Conservation (phyloP, 2,113 vertebrate species). For the Phalacrocorax pelagicus region DNA sequence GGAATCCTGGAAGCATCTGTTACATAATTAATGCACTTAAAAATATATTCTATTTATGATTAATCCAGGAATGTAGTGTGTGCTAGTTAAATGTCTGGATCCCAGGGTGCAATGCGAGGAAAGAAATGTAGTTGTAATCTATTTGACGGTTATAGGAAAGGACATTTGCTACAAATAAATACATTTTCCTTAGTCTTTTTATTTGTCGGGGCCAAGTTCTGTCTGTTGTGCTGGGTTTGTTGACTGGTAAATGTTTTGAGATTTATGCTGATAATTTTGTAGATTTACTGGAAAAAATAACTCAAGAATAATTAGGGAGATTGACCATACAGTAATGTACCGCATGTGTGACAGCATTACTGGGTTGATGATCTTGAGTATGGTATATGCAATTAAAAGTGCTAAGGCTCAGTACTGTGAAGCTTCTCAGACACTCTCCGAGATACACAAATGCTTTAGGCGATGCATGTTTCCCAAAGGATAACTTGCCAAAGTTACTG, state of each 20-base stretch:
- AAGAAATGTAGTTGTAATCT: conserved; percentile 23
- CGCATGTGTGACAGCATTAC: not conserved
- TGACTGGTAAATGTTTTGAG: conserved; percentile 54
- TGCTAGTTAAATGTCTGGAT: conserved; percentile 64
- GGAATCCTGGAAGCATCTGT: conserved; percentile 67
- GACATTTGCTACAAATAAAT: conserved; percentile 62
- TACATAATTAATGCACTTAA: conserved; percentile 70
- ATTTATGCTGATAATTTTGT: conserved; percentile 34
- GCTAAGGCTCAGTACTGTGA: not conserved
- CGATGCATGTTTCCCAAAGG: conserved; percentile 36
- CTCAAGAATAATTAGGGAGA: conserved; percentile 60
- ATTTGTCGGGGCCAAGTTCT: conserved; percentile 50
- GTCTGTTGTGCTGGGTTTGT: conserved; percentile 56
- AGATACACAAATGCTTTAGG: conserved; percentile 20
- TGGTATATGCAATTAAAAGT: conserved; percentile 48
- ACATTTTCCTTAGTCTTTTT: conserved; percentile 52
- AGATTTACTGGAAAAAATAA: conserved; percentile 56
- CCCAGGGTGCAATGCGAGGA: conserved; percentile 46
- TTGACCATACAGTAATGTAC: conserved; percentile 26
- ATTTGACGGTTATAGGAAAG: conserved; percentile 45
- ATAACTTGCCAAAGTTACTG: conserved; percentile 46
- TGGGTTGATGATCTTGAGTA: conserved; percentile 13
- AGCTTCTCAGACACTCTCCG: conserved; percentile 29
- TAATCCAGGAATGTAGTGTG: conserved; percentile 47
- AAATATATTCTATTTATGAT: conserved; percentile 69